Conservation (phyloP, 2,797 vertebrate species). For the Borostomias antarcticus region DNA sequence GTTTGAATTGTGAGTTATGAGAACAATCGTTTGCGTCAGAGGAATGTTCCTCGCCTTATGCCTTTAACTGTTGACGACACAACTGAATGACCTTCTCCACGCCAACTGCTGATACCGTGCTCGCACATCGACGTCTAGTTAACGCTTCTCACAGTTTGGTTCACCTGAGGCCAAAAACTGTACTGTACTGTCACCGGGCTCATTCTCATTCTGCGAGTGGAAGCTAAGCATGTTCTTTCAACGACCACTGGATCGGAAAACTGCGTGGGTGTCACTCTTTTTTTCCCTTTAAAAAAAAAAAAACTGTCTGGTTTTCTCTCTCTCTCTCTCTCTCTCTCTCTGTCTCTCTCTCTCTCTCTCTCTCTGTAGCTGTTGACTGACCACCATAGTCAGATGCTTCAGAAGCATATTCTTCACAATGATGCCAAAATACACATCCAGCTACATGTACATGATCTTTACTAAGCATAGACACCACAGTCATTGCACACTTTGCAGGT, state of each 20-base stretch:
- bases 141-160: slow-evolving; percentile 33
- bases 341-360: too few species aligned
- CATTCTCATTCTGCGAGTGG: slow-evolving; percentile 63
- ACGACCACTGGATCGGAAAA: slow-evolving; percentile 75
- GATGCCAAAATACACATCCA: not conserved
- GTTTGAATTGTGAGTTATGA: slow-evolving; percentile 19
- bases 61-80: slow-evolving; percentile 53
- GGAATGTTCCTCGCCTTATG: slow-evolving; percentile 44
- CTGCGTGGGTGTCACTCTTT: slow-evolving; percentile 63
- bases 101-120: not conserved
- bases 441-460: not conserved
- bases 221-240: slow-evolving; percentile 59
- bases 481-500: too few species aligned
- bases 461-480: too few species aligned
- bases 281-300: too few species aligned
- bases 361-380: slow-evolving; percentile 51
- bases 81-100: slow-evolving; percentile 57
- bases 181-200: slow-evolving; percentile 46
- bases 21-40: slow-evolving; percentile 21
- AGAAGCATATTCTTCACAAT: slow-evolving; percentile 21
- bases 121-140: slow-evolving; percentile 1
- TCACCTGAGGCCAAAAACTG: slow-evolving; percentile 44
- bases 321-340: too few species aligned
- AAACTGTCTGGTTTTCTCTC: slow-evolving; percentile 56
- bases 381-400: slow-evolving; percentile 24